Base-by-base conservation (phyloP, 2,888 invertebrate species). In the Patella depressa region DNA sequence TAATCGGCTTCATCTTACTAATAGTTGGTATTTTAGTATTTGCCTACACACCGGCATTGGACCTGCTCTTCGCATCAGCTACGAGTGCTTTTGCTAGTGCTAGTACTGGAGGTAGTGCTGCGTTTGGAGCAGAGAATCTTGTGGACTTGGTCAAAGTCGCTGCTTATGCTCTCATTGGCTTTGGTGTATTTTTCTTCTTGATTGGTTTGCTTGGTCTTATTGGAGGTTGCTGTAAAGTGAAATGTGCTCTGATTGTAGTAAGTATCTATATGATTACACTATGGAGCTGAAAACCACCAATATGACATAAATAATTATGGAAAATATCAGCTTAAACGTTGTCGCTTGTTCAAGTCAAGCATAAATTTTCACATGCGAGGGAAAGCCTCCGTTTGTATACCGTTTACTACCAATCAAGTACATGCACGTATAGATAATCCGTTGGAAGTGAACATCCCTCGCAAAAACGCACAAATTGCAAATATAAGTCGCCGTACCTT, bases 31-130 rank as follows among this genome's bases (percentile, higher is more conserved):
- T 65, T 9, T 24, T 65, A 65, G 65, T 65, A 65, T 65, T 65
- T 65, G 65, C 65, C 9, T 65, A 65, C 11, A 65, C 65, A 11
- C 65, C 65, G 24, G 65, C 65, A 65, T 65, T 65, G 24, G 65
- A 65, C 14, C 3, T 24, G 19, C 3, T 65, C 11, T 19, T 65
- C 2, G 19, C 12, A 1, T 2, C 65, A 11, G 65, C 65, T 11
- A 19, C 65, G 12, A 4, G 3, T 24, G 7, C 65, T 0, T 65
- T 65, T 24, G 4, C 12, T 9, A 15, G 24, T 24, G 24, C 19
- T 65, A 4, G 19, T 24, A 24, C 65, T 24, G 65, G 65, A 65
- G 19, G 24, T 14, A 24, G 19, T 65, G 65, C 24, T 14, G 9
- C 14, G 3, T 65, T 65, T 65, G 24, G 19, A 24, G 65, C 65